Base-by-base conservation (phyloP, 1,140 invertebrate species). In the Papilio glaucus region DNA sequence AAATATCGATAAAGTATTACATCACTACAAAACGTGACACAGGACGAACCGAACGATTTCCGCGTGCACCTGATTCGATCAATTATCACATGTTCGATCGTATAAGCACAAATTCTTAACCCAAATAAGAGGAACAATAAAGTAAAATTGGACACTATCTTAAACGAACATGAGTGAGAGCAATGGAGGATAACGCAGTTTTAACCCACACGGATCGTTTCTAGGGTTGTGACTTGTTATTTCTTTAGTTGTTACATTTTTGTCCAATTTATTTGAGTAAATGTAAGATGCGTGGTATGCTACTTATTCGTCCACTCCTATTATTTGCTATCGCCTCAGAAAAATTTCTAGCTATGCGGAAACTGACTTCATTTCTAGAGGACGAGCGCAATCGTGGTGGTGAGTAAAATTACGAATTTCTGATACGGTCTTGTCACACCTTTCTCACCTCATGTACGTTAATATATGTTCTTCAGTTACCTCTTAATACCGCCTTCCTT, bases 111-210 rank as follows among this genome's bases (percentile, higher is more conserved):
- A 62, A 62, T 62, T 62, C 60, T 62, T 69, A 69, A 69, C 42
- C 67, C 67, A 73, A 72, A 72, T 41, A 67, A 68, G 26, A 53
- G 8, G 70, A 65, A 53, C 53, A 68, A 69, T 69, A 53, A 69
- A 69, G 26, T 69, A 33, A 69, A 69, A 69, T 42, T 69, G 42
- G 37, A 75, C 71, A 60, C 71, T 75, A 75, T 73, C 60, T 75
- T 75, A 75, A 75, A 72, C 67, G 77, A 73, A 73, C 72, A 74
- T 41, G 26, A 68, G 61, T 71, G 75, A 68, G 69, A 69, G 45
- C 73, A 73, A 77, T 80, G 39, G 33, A 12, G 75, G 75, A 78
- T 78, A 77, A 70, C 21, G 60, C 71, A 81, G 78, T 81, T 79
- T 76, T 76, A 79, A 33, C 38, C 49, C 37, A 24, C 41, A 33